Evolutionary conservation across 1,140 invertebrate species (phyloP).

Genomic region (Babylonia areolata): DNA sequence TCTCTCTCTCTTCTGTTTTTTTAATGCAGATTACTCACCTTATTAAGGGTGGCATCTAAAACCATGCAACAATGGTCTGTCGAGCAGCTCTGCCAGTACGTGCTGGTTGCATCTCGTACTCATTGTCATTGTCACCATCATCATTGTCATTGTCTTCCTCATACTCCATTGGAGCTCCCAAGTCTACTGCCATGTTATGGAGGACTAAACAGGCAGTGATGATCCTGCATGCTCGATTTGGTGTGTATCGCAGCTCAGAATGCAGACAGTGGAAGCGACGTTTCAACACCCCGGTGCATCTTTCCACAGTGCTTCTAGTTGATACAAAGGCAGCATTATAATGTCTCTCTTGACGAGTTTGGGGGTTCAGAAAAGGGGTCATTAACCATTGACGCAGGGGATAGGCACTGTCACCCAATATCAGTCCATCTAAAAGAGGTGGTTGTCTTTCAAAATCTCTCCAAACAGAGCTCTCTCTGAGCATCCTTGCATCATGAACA

Average conservation of each 20-base stretch:
- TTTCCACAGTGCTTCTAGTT: neutral
- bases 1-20: no score
- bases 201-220: slow-evolving; percentile 14
- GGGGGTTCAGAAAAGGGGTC: neutral
- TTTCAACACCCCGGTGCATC: neutral
- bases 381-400: no score
- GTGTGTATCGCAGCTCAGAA: neutral
- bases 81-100: no score
- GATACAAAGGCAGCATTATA: neutral
- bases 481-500: no score
- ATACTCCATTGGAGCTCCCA: neutral
- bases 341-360: neutral
- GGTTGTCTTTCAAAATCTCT: no score
- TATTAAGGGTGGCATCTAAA: no score
- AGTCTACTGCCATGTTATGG: slow-evolving; percentile 19
- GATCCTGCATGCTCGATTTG: slow-evolving; percentile 6
- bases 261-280: neutral
- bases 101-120: neutral
- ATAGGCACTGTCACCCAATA: no score
- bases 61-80: no score
- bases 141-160: neutral
- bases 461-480: no score
- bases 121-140: slow-evolving; percentile 9
- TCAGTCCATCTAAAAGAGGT: no score
- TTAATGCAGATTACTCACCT: no score